Evolutionary conservation across 2,113 vertebrate species (phyloP).

Genomic region (Xenotilapia caudafasciata): DNA sequence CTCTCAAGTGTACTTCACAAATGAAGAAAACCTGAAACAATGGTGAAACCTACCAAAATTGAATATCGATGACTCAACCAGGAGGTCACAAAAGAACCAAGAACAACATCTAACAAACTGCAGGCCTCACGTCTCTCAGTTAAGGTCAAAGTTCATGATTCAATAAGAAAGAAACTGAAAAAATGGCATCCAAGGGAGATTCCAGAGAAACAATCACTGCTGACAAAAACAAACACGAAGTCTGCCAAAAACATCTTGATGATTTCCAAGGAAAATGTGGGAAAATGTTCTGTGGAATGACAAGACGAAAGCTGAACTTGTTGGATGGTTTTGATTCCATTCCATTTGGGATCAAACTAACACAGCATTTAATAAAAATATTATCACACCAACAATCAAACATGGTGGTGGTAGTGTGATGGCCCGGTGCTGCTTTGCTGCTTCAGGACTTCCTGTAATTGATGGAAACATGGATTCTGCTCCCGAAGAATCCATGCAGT

Average conservation of each 20-base stretch:
- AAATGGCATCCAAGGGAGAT: not conserved
- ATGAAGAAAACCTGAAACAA: not conserved
- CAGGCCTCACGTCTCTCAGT: not conserved
- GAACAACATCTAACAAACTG: not conserved
- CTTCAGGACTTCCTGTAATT: not conserved
- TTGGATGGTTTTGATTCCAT: not conserved
- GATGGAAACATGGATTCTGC: not conserved
- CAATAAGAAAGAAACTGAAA: not conserved
- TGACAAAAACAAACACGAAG: not conserved
- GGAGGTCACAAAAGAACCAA: not conserved
- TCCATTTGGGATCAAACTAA: not conserved
- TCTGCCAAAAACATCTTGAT: not conserved
- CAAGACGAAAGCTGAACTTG: not conserved
- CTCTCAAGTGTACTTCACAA: not conserved
- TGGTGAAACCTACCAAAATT: not conserved
- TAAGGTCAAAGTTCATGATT: not conserved
- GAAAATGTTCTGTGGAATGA: not conserved
- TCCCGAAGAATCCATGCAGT: rapidly evolving
- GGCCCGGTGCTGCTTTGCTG: not conserved
- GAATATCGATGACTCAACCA: not conserved
- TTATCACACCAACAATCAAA: not conserved
- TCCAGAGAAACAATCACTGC: not conserved
- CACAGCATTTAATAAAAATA: not conserved
- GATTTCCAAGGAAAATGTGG: not conserved
- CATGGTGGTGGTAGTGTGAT: not conserved